Evolutionary conservation across 2,797 vertebrate genomes (phyloP), one percentile per base, ranked within the genome.

Genomic region (Pseudochromis fuscus): DNA sequence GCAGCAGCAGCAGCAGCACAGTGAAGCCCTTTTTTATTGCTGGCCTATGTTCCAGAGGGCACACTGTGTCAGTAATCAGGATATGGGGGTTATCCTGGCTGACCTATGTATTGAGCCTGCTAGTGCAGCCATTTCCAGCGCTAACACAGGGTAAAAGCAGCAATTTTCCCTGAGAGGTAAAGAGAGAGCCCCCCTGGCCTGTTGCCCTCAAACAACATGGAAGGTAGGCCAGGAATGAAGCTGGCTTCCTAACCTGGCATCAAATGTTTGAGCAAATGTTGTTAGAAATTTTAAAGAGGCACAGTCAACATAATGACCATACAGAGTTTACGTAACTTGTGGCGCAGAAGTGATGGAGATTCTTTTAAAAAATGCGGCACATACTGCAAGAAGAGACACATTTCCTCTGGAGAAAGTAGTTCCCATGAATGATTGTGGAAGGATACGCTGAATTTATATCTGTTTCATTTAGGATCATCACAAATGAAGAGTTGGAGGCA

Each of bases 61-160:
- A 82, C 75, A 72, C 79, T 84, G 91, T 94, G 90, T 88, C 91
- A 92, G 91, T 92, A 93, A 93, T 94, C 93, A 94, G 94, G 94
- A 94, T 94, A 93, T 94, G 89, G 91, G 92, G 94, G 94, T 94
- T 94, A 94, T 94, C 93, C 94, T 94, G 94, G 82, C 90, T 94
- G 94, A 94, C 91, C 92, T 84, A 60, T 51, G 85, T 91, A 94
- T 91, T 92, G 92, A 93, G 91, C 83, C 72, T 78, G 77, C 76
- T 85, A 76, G 76, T 48, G 67, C 65, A 86, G 80, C 81, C 74
- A 45, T 87, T 90, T 42, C 85, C 88, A 88, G 65, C 31, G 23
- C 72, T 69, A 78, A 77, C 76, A 72, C 72, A 38, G 70, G 78
- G 83, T 85, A 79, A 85, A 83, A 81, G 77, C 48, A 49, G 37